Conservation (phyloP, 2,797 vertebrate species). For the Chiroxiphia lanceolata region DNA sequence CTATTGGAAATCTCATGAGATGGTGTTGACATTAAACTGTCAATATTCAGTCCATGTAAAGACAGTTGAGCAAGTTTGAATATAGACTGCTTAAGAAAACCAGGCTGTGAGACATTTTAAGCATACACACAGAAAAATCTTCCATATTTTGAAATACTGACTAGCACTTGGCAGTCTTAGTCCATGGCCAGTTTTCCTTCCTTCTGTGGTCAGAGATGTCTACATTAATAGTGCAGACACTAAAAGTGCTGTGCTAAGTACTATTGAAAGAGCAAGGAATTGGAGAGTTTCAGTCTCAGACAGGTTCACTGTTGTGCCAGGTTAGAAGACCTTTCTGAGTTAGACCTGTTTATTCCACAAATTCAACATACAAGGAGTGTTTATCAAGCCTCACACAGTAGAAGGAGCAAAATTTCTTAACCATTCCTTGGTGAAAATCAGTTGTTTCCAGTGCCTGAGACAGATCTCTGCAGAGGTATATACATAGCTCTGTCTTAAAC, state of each 20-base stretch:
- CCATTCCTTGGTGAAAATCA: background rate
- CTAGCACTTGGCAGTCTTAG: background rate
- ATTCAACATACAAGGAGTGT: background rate
- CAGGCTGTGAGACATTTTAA: background rate
- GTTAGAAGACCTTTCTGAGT: background rate
- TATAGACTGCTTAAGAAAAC: background rate
- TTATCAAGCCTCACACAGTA: accelerated
- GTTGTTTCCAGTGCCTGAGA: background rate
- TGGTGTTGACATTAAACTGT: background rate
- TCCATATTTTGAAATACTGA: background rate
- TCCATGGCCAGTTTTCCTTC: background rate
- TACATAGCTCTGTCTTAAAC: background rate
- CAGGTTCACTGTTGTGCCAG: background rate
- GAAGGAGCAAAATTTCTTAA: background rate
- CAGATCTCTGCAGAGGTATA: background rate
- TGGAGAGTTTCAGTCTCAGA: background rate
- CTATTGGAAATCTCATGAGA: background rate
- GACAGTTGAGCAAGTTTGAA: background rate
- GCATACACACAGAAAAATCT: accelerated
- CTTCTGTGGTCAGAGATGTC: background rate
- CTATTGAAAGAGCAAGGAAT: background rate
- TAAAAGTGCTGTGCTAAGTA: accelerated
- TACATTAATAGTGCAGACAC: accelerated
- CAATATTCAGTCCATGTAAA: background rate
- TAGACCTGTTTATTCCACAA: background rate